phyloP scores from a whole-genome alignment of 1,140 invertebrate species.

The Papilio polyxenes region DNA sequence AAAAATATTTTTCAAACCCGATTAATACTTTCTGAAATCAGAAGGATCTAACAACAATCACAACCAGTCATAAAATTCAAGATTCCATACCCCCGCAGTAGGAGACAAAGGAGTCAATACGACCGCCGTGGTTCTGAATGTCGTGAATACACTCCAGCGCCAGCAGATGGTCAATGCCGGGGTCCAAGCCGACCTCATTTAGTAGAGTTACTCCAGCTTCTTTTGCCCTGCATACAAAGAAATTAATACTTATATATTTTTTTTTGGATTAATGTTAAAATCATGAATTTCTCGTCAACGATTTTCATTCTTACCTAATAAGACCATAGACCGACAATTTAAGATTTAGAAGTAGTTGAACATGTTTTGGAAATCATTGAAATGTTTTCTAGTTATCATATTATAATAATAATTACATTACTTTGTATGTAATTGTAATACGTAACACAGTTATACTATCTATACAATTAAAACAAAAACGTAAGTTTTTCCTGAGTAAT shows the following conservation, averaged over 20 bases:
- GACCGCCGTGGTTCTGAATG: constrained; percentile 87
- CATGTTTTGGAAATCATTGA: no score
- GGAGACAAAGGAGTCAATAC: constrained; percentile 96
- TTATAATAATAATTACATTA: no score
- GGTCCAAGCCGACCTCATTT: constrained; percentile 98
- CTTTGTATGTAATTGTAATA: no score
- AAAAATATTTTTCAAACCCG: no score
- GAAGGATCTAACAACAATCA: no score
- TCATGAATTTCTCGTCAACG: no score
- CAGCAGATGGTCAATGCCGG: constrained; percentile 98
- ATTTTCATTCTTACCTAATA: no score
- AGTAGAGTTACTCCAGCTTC: constrained; percentile 94
- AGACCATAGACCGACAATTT: no score
- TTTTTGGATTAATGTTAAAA: background rate
- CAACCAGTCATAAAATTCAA: background rate
- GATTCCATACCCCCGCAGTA: constrained; percentile 92
- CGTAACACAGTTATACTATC: no score
- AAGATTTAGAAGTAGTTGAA: no score
- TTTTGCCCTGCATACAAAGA: constrained; percentile 83
- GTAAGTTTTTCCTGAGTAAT: background rate
- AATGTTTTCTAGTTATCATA: no score
- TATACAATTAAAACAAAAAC: background rate
- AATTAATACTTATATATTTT: background rate
- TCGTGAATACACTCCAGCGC: constrained; percentile 99
- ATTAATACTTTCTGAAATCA: no score